Base-by-base conservation (phyloP, 2,888 invertebrate species). In the Zygaena filipendulae region DNA sequence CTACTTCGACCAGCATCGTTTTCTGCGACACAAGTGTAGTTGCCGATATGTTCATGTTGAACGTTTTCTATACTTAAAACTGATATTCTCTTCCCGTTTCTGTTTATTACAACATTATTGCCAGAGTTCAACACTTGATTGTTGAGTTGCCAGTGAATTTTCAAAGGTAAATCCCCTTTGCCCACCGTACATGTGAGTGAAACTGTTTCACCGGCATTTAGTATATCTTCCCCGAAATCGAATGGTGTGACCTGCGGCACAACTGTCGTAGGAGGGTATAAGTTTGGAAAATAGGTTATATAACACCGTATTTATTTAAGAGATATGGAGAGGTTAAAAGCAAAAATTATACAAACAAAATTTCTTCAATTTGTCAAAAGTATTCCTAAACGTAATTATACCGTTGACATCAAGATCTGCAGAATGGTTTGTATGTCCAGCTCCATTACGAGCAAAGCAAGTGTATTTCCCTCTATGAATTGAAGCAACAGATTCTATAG, bases 221-320 rank as follows among this genome's bases (percentile, higher is more conserved):
- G 71, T 32, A 84, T 72, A 35, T 87, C 85, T 43, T 88, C 87
- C 30, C 88, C 89, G 54, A 90, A 90, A 50, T 84, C 83, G 51
- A 90, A 90, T 25, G 87, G 85, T 30, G 86, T 84, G 48, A 91
- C 88, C 82, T 90, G 88, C 33, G 91, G 90, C 43, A 85, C 81
- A 59, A 90, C 90, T 90, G 67, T n/a, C 16, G 30, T n/a, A n/a
- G n/a, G n/a, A n/a, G n/a, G n/a, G n/a, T n/a, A n/a, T n/a, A n/a
- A n/a, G n/a, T n/a, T n/a, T n/a, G n/a, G n/a, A n/a, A n/a, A n/a
- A n/a, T n/a, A n/a, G n/a, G n/a, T n/a, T n/a, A n/a, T n/a, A n/a
- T n/a, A n/a, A n/a, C n/a, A n/a, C n/a, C n/a, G n/a, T n/a, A n/a
- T n/a, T n/a, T n/a, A n/a, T n/a, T n/a, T n/a, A n/a, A n/a, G n/a